Evolutionary conservation across 2,113 vertebrate genomes (phyloP).

Genomic region (Bubo blakistoni): DNA sequence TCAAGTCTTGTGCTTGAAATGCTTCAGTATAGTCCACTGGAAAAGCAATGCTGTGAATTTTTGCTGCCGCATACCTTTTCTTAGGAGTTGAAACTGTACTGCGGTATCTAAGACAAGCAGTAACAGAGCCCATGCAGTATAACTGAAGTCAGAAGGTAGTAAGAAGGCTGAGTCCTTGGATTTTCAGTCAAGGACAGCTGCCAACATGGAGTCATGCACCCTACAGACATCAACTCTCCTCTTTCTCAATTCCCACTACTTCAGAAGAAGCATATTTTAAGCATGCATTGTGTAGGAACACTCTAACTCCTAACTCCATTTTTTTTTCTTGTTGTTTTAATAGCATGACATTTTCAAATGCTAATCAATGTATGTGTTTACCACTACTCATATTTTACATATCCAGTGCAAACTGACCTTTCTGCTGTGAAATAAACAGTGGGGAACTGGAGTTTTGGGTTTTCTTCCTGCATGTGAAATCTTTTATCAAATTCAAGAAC

Average conservation of each 20-base stretch:
- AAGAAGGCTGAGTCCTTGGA: neutral
- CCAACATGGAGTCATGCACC: neutral
- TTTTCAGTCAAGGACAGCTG: neutral
- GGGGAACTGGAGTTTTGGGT: neutral
- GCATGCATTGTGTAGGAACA: neutral
- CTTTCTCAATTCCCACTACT: neutral
- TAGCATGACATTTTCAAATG: neutral
- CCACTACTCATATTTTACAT: neutral
- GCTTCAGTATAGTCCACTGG: neutral
- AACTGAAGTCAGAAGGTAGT: neutral
- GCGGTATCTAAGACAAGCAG: neutral
- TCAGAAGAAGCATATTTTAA: neutral
- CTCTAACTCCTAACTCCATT: neutral
- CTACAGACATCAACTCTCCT: neutral
- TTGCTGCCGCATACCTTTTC: neutral
- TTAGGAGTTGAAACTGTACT: neutral
- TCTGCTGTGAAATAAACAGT: neutral
- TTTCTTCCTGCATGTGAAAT: neutral
- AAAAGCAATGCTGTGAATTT: neutral
- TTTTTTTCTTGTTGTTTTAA: neutral
- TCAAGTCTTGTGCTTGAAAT: neutral
- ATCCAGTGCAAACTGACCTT: neutral
- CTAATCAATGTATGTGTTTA: neutral
- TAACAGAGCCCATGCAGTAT: neutral
- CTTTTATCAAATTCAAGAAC: slow-evolving; percentile 24